Percentiles rank a stretch among this genome's conserved stretches.
phyloP scores from a whole-genome alignment of 2,113 vertebrate species.

The Eulemur rufifrons region DNA sequence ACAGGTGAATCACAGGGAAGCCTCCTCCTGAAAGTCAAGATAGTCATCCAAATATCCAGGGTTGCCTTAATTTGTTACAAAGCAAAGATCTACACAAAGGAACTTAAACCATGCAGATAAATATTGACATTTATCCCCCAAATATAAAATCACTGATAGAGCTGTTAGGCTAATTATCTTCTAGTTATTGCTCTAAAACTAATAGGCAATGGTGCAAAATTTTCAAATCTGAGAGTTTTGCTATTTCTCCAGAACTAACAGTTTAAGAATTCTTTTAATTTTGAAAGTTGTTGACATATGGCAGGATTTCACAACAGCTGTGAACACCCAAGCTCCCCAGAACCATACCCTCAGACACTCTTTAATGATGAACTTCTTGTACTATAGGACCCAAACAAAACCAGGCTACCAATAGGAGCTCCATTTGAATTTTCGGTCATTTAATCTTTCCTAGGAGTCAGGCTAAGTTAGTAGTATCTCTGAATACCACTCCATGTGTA shows the following conservation, averaged over 20 bases:
- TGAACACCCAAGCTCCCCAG: neutral
- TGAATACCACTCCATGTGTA: neutral
- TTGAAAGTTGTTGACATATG: neutral
- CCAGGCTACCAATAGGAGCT: neutral
- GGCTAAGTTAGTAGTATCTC: neutral
- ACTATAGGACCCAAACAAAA: neutral
- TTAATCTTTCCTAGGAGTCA: neutral
- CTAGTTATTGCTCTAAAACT: neutral
- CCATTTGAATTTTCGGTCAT: neutral
- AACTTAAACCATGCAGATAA: neutral
- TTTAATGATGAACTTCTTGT: neutral
- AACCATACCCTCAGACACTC: neutral
- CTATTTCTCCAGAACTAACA: neutral
- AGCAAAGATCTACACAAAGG: neutral
- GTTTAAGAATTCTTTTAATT: conserved; percentile 36
- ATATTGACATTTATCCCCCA: neutral
- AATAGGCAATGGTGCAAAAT: neutral
- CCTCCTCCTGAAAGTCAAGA: neutral
- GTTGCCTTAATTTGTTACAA: neutral
- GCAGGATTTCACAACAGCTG: neutral
- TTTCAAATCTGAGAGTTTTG: neutral
- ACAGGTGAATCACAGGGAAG: neutral
- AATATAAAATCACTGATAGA: neutral
- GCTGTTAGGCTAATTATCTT: neutral
- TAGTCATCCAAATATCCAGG: neutral